Evolutionary conservation across 2,888 invertebrate genomes (phyloP).

Genomic region (Metallyticus violacea): DNA sequence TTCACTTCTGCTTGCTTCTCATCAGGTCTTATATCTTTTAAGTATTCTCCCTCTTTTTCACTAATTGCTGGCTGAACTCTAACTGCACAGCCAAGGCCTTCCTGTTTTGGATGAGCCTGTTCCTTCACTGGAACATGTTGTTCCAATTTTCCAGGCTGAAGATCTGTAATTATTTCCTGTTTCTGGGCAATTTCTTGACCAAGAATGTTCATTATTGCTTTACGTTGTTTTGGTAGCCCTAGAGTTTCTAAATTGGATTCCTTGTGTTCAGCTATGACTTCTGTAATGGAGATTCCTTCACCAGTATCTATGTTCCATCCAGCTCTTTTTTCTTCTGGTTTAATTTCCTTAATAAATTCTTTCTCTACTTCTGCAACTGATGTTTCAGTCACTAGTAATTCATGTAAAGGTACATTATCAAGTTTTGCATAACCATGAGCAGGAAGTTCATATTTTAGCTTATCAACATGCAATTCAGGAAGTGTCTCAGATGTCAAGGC

Average conservation of each 20-base stretch:
- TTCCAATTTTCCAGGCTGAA: slow-evolving; percentile 49
- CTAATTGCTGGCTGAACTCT: slow-evolving; percentile 53
- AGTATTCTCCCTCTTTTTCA: slow-evolving; percentile 54
- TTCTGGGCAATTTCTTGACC: slow-evolving; percentile 52
- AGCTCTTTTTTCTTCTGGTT: slow-evolving; percentile 33
- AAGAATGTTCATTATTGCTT: slow-evolving; percentile 37
- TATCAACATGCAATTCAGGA: slow-evolving; percentile 29
- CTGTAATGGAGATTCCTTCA: slow-evolving; percentile 37
- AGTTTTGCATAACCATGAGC: slow-evolving; percentile 34
- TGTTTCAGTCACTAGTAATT: slow-evolving; percentile 35
- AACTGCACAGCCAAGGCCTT: slow-evolving; percentile 54
- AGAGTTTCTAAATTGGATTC: slow-evolving; percentile 37
- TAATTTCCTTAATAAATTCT: slow-evolving; percentile 24
- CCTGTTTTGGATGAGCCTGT: slow-evolving; percentile 53
- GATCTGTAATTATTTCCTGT: slow-evolving; percentile 49
- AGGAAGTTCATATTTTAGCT: slow-evolving; percentile 29
- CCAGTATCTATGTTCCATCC: slow-evolving; percentile 30
- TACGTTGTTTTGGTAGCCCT: slow-evolving; percentile 35
- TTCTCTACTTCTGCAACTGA: slow-evolving; percentile 34
- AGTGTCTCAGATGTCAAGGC: slow-evolving; percentile 34
- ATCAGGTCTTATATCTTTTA: slow-evolving; percentile 50
- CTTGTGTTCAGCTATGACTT: slow-evolving; percentile 40
- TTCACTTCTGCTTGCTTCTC: slow-evolving; percentile 52
- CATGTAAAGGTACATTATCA: slow-evolving; percentile 32
- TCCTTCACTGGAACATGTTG: slow-evolving; percentile 47